Percentiles rank a stretch among this genome's conserved stretches.
Conservation (phyloP, 2,888 invertebrate species). For the Reticulitermes lucifugus region DNA sequence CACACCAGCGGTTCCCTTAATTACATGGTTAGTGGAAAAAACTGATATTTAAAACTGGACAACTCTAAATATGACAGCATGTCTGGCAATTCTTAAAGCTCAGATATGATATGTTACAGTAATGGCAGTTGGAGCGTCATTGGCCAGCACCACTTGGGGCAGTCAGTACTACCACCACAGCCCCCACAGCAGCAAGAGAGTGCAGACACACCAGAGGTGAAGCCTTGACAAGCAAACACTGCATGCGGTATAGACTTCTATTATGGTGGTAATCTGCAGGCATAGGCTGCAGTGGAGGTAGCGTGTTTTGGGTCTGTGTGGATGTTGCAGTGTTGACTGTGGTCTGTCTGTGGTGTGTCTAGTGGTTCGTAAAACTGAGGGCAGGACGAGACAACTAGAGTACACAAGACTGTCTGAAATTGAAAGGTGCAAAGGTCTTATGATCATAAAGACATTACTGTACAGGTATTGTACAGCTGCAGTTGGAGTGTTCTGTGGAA, state of each 20-base stretch:
- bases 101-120: constrained; percentile 16
- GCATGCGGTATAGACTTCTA: background rate
- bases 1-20: constrained; percentile 38
- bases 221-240: background rate
- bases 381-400: too few species aligned
- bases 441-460: too few species aligned
- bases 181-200: background rate
- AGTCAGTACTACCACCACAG: background rate
- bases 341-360: too few species aligned
- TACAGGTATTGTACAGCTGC: too few species aligned
- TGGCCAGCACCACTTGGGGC: background rate
- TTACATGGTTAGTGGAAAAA: constrained; percentile 40
- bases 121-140: constrained; percentile 29
- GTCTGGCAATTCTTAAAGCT: background rate
- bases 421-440: too few species aligned
- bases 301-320: background rate
- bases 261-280: background rate
- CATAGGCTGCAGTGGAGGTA: background rate
- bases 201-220: background rate
- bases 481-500: too few species aligned
- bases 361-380: too few species aligned
- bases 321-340: constrained; percentile 7
- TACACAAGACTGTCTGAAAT: too few species aligned
- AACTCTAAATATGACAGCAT: background rate
- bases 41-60: constrained; percentile 38